Conservation (phyloP, 2,113 vertebrate genomes). For the Rhombomys opimus region DNA sequence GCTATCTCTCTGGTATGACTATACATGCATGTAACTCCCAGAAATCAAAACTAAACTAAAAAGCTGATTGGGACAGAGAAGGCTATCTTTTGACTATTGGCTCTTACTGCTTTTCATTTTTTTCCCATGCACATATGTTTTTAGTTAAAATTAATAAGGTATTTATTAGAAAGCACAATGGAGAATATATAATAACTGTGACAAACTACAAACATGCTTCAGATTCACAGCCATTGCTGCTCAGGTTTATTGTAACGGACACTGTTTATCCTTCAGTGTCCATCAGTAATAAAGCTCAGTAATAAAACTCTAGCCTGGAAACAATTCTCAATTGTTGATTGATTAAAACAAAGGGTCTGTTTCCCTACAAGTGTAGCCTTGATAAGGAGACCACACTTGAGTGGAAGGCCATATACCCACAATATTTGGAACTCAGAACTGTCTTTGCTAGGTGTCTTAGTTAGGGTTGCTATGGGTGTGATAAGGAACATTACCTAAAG, state of each 20-base stretch:
- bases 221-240: constrained; percentile 11
- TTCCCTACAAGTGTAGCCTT: not conserved
- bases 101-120: not conserved
- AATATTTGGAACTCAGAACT: too few relatives aligned
- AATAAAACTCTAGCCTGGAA: not conserved
- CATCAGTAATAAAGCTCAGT: constrained; percentile 36
- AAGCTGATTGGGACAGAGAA: not conserved
- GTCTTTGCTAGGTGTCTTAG: too few relatives aligned
- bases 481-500: too few relatives aligned
- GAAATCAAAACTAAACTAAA: not conserved
- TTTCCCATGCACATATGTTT: not conserved
- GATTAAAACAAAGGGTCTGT: not conserved
- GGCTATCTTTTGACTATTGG: not conserved
- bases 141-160: not conserved
- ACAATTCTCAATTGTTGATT: not conserved
- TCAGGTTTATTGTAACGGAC: not conserved
- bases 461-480: too few relatives aligned
- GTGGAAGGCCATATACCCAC: too few relatives aligned
- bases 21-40: not conserved
- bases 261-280: not conserved
- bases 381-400: too few relatives aligned
- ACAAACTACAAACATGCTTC: not conserved
- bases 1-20: not conserved
- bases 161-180: not conserved
- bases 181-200: not conserved